Conservation (phyloP, 2,888 invertebrate species). For the Cephus runcator region DNA sequence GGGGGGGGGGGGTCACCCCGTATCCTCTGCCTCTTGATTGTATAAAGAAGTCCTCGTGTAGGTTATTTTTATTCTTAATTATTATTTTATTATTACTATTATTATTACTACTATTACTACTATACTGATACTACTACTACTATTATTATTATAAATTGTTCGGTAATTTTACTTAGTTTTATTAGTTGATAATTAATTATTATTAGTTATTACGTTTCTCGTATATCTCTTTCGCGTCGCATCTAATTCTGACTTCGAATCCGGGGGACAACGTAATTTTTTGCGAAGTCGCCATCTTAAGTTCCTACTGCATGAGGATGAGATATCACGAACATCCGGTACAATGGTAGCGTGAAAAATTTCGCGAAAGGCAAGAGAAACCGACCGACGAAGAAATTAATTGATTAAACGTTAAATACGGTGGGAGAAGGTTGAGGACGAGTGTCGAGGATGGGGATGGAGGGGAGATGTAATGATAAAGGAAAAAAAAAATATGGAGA, state of each 20-base stretch:
- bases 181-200: slow-evolving; percentile 2
- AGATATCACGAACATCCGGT: slow-evolving; percentile 44
- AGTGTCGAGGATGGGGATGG: slow-evolving; percentile 7
- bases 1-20: neutral
- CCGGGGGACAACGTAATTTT: neutral
- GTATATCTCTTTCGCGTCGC: neutral
- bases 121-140: slow-evolving; percentile 27
- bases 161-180: neutral
- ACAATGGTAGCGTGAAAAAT: slow-evolving; percentile 25
- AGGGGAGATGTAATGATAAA: slow-evolving; percentile 12
- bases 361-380: slow-evolving; percentile 12
- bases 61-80: slow-evolving; percentile 30
- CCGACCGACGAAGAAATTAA: slow-evolving; percentile 15
- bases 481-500: neutral
- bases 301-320: slow-evolving; percentile 58
- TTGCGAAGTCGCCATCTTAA: slow-evolving; percentile 48
- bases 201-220: neutral
- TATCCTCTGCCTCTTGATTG: neutral
- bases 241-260: neutral
- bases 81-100: slow-evolving; percentile 33
- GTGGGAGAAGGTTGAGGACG: neutral
- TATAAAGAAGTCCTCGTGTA: slow-evolving; percentile 11
- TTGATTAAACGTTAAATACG: slow-evolving; percentile 6
- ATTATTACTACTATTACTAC: slow-evolving; percentile 39
- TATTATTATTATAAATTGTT: slow-evolving; percentile 3